phyloP scores from a whole-genome alignment of 2,113 vertebrate genomes.

The Mesembrinibis cayennensis region DNA sequence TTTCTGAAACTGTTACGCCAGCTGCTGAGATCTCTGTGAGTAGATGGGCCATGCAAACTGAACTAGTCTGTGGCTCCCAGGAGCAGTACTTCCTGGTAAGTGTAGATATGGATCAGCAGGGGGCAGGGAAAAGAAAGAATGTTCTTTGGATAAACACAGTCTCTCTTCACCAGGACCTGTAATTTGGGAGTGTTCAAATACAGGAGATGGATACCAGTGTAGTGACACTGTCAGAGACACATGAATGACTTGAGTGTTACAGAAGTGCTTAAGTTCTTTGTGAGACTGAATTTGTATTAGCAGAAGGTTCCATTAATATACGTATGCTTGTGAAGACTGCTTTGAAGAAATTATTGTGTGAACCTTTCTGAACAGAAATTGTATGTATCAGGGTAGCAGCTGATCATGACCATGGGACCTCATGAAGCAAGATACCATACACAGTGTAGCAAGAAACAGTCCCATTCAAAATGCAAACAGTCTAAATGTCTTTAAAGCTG shows the following conservation, averaged over 20 bases:
- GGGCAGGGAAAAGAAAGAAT: no score
- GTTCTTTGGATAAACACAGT: neutral
- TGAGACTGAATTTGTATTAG: neutral
- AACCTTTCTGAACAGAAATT: neutral
- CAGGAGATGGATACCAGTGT: neutral
- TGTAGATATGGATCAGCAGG: neutral
- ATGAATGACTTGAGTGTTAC: neutral
- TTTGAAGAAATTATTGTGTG: neutral
- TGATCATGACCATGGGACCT: neutral
- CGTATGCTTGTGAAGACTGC: neutral
- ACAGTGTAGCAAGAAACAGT: neutral
- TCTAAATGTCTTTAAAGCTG: neutral
- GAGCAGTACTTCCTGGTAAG: neutral
- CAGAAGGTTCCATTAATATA: neutral
- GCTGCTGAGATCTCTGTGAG: neutral
- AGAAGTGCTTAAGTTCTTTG: neutral
- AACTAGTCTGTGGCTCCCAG: neutral
- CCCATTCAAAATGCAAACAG: neutral
- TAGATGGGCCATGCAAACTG: neutral
- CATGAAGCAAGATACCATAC: neutral
- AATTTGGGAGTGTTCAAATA: neutral
- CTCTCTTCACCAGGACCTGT: neutral
- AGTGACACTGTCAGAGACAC: neutral
- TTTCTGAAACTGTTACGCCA: neutral
- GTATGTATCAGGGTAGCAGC: neutral